Percentiles rank a stretch among this genome's conserved stretches.
These are phyloP conservation scores for Virgularia gustaviana DNA, from an alignment of 92 coral and sea anemone genomes.

Conservation along the genomic window DNA sequence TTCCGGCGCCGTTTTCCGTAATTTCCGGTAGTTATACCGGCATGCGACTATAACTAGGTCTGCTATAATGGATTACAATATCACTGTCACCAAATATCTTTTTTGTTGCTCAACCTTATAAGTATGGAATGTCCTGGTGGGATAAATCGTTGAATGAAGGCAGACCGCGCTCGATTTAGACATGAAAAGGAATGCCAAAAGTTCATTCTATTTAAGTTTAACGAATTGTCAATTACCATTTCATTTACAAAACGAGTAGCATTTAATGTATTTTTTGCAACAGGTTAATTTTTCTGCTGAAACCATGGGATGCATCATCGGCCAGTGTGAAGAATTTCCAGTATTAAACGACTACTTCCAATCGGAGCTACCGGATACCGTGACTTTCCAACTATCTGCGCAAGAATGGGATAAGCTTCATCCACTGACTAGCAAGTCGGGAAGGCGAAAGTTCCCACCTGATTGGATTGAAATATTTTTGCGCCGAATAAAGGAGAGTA, in stretches of 20 bases:
- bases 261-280: neutral
- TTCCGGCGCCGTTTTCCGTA: too few relatives aligned
- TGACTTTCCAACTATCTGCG: constrained; percentile 1
- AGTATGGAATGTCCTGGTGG: too few relatives aligned
- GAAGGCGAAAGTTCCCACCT: constrained; percentile 42
- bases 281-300: neutral
- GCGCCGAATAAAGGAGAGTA: constrained; percentile 42
- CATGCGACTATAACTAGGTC: too few relatives aligned
- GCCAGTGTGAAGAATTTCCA: too few relatives aligned
- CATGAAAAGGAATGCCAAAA: neutral
- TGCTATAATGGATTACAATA: too few relatives aligned
- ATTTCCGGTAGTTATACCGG: too few relatives aligned
- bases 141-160: too few relatives aligned
- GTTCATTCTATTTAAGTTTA: neutral
- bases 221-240: neutral
- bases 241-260: neutral
- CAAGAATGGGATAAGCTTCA: constrained; percentile 21
- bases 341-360: neutral
- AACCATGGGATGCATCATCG: neutral
- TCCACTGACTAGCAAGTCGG: neutral
- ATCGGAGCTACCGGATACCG: neutral
- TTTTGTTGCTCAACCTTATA: too few relatives aligned
- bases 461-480: constrained; percentile 51
- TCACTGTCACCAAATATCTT: too few relatives aligned
- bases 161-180: too few relatives aligned